Evolutionary conservation across 1,140 invertebrate genomes (phyloP).

Genomic region (Heterodera carotae): DNA sequence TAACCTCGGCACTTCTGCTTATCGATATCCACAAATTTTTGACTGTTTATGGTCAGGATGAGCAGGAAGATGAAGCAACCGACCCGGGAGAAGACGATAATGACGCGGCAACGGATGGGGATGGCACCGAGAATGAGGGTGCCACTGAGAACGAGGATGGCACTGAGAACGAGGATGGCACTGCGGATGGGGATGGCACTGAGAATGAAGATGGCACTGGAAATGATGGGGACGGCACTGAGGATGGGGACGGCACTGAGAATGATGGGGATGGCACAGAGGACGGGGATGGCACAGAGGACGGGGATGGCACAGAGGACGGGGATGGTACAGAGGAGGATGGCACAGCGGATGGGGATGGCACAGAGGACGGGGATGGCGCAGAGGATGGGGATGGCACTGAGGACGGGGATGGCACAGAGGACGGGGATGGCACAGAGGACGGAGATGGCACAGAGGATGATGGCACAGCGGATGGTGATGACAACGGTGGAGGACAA

Average conservation of each 20-base stretch:
- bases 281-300: too few relatives aligned
- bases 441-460: too few relatives aligned
- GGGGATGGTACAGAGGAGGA: too few relatives aligned
- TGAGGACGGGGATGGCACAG: slow-evolving; percentile 1
- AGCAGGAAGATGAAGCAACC: neutral
- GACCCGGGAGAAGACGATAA: neutral
- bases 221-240: too few relatives aligned
- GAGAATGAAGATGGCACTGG: too few relatives aligned
- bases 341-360: neutral
- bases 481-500: too few relatives aligned
- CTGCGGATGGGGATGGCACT: neutral
- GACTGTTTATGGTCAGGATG: neutral
- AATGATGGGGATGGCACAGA: too few relatives aligned
- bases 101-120: neutral
- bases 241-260: slow-evolving; percentile 4
- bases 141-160: neutral
- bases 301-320: neutral
- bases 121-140: neutral
- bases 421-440: neutral
- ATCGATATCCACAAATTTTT: neutral
- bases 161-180: neutral
- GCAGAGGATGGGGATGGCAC: neutral
- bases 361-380: neutral
- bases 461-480: too few relatives aligned
- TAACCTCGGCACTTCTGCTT: neutral